phyloP scores from a whole-genome alignment of 2,113 vertebrate species.

The Gallinago jamesoni region DNA sequence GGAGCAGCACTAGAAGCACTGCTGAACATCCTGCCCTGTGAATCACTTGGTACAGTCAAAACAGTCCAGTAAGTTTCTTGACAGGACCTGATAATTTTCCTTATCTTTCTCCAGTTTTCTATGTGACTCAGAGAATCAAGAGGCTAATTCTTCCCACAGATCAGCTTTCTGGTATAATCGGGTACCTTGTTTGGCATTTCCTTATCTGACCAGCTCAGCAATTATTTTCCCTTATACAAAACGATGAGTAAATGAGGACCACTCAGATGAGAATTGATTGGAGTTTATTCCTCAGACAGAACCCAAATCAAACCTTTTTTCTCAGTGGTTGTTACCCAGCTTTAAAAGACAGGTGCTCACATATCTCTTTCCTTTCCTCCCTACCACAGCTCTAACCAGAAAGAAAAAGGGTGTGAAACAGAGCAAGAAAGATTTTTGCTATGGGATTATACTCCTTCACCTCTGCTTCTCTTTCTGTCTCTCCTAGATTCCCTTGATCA shows the following conservation, averaged over 20 bases:
- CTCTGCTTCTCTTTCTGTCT: neutral
- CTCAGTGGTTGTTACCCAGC: neutral
- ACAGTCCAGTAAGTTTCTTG: neutral
- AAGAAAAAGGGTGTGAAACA: neutral
- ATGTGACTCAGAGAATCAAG: neutral
- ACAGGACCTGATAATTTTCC: neutral
- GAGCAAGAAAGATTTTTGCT: neutral
- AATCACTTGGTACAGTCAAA: neutral
- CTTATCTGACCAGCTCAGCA: neutral
- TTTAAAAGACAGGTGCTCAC: neutral
- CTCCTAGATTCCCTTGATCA: conserved; percentile 26
- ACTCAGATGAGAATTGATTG: neutral
- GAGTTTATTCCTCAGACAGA: neutral
- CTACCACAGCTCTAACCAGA: neutral
- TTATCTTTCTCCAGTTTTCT: neutral
- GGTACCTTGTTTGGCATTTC: neutral
- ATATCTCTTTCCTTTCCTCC: neutral
- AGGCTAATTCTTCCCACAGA: neutral
- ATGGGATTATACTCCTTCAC: neutral
- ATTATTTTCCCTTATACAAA: neutral
- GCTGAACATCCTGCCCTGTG: neutral
- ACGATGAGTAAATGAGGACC: neutral
- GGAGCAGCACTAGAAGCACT: neutral
- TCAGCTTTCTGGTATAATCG: neutral
- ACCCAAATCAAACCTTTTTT: neutral